These are phyloP conservation scores for Geococcyx californianus DNA, from an alignment of 2,113 vertebrate genomes.

Conservation along the genomic window DNA sequence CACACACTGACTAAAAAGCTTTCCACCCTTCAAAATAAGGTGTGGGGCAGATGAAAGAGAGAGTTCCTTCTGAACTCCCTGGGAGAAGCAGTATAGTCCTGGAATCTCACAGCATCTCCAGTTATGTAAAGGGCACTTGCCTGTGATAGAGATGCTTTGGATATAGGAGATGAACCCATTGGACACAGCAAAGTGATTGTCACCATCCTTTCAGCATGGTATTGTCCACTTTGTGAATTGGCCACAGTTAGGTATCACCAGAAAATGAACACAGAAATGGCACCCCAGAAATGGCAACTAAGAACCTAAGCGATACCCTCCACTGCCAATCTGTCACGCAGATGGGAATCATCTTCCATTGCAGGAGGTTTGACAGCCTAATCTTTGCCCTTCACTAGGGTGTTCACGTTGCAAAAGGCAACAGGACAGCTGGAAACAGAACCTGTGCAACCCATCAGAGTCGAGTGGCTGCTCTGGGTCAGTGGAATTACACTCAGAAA, in stretches of 20 bases:
- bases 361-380: not conserved
- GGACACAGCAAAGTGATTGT: not conserved
- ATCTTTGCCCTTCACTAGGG: not conserved
- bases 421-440: not conserved
- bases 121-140: not conserved
- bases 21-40: not conserved
- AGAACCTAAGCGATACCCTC: not conserved
- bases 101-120: not conserved
- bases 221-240: not conserved
- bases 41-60: not conserved
- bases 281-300: not conserved
- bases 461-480: not conserved
- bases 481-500: not conserved
- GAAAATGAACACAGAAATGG: not conserved
- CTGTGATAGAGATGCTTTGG: not conserved
- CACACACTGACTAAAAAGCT: not conserved
- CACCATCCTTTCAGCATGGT: accelerated
- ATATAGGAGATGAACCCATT: accelerated
- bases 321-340: not conserved
- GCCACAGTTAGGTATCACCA: not conserved
- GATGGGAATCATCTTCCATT: not conserved
- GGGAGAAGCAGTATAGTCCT: not conserved
- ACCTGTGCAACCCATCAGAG: not conserved
- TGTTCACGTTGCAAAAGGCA: not conserved
- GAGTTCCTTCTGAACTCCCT: not conserved